phyloP scores from a whole-genome alignment of 2,113 vertebrate species.

The Nesospiza acunhae region DNA sequence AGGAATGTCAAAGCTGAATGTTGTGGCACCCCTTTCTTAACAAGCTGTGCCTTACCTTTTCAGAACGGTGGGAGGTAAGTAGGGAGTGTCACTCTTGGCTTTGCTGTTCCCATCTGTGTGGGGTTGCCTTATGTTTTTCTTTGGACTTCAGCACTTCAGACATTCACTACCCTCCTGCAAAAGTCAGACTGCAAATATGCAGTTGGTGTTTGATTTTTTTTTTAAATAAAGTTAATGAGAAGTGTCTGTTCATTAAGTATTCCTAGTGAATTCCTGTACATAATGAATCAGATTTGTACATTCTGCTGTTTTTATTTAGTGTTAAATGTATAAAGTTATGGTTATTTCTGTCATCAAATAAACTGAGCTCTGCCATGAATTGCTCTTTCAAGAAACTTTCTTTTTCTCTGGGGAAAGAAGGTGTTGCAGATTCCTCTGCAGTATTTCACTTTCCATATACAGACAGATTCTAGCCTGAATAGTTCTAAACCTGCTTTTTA shows the following conservation, averaged over 20 bases:
- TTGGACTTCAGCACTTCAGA: neutral
- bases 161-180: neutral
- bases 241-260: neutral
- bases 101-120: neutral
- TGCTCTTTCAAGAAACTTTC: neutral
- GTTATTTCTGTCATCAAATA: constrained; percentile 54
- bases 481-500: neutral
- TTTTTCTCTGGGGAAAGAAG: accelerated
- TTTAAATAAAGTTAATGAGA: neutral
- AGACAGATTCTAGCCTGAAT: neutral
- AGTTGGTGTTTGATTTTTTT: neutral
- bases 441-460: neutral
- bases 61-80: neutral
- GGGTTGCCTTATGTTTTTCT: constrained; percentile 28
- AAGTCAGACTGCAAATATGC: neutral
- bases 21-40: neutral
- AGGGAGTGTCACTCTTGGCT: neutral
- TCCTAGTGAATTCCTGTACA: constrained; percentile 37
- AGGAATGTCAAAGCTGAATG: neutral
- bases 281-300: constrained; percentile 46
- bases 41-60: neutral
- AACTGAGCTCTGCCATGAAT: constrained; percentile 23
- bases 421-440: neutral
- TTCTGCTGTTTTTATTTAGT: constrained; percentile 48
- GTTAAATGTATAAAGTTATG: constrained; percentile 37